These are phyloP conservation scores for Pseudopipra pipra DNA, from an alignment of 2,113 vertebrate genomes.

Conservation along the genomic window DNA sequence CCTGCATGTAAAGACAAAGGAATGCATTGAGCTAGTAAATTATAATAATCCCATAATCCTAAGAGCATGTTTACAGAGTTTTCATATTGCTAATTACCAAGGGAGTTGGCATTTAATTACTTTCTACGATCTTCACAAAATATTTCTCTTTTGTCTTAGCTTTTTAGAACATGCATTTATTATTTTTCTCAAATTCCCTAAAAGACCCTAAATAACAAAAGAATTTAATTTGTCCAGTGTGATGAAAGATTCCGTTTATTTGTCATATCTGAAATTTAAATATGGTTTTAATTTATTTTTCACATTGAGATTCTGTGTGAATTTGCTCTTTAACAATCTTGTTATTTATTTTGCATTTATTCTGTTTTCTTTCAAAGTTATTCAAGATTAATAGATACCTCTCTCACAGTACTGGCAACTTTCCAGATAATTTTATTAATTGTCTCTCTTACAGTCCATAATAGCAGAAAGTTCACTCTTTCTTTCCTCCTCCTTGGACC, in stretches of 20 bases:
- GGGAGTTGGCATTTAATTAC: slow-evolving; percentile 39
- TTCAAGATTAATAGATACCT: slow-evolving; percentile 6
- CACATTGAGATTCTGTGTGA: neutral
- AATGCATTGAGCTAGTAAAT: slow-evolving; percentile 48
- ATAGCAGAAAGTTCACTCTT: neutral
- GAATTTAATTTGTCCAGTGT: neutral
- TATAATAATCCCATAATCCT: slow-evolving; percentile 60
- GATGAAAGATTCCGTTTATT: neutral
- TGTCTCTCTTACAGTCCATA: neutral
- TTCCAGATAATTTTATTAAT: neutral
- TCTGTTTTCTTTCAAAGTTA: neutral
- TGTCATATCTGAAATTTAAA: neutral
- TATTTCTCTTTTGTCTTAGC: slow-evolving; percentile 36
- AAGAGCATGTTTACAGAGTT: slow-evolving; percentile 40
- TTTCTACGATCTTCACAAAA: neutral
- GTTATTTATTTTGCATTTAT: slow-evolving; percentile 15
- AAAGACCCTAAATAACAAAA: neutral
- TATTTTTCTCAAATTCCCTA: neutral
- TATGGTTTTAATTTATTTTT: slow-evolving; percentile 10
- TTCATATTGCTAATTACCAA: slow-evolving; percentile 45
- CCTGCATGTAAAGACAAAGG: slow-evolving; percentile 33
- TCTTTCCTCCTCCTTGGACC: neutral
- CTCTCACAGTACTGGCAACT: neutral
- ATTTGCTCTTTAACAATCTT: neutral
- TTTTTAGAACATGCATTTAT: neutral